Conservation (phyloP, 2,797 vertebrate genomes). For the Onychomys leucogaster region DNA sequence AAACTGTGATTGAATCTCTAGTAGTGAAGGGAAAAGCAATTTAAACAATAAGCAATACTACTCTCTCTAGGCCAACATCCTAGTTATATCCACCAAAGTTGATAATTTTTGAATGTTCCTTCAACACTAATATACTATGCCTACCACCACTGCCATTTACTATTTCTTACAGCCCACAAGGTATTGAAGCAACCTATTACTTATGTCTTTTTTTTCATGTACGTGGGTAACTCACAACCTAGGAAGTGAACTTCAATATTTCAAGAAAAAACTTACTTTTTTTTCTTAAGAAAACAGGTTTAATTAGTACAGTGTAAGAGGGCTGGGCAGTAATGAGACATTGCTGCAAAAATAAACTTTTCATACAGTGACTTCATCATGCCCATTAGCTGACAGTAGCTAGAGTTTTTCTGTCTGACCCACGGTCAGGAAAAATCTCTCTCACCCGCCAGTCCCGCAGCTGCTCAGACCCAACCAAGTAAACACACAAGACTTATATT, state of each 20-base stretch:
- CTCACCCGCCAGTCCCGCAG: no score
- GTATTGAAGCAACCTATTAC: background rate
- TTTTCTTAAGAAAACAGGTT: background rate
- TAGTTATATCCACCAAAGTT: background rate
- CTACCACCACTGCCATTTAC: background rate
- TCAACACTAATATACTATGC: background rate
- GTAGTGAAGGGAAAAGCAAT: background rate
- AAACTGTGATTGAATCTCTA: background rate
- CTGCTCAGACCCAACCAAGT: no score
- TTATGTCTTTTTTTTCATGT: conserved; percentile 32
- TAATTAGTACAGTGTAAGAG: background rate
- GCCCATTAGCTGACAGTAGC: background rate
- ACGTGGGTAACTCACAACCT: conserved; percentile 15
- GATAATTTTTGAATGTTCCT: background rate
- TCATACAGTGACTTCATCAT: background rate
- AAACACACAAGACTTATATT: no score
- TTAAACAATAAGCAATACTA: conserved; percentile 7
- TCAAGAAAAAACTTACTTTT: background rate
- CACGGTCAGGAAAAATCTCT: no score
- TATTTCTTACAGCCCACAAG: background rate
- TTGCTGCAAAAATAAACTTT: background rate
- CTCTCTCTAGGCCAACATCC: background rate
- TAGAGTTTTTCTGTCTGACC: no score
- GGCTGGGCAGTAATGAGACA: background rate
- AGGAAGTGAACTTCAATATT: background rate